Conservation (phyloP, 2,888 invertebrate genomes). For the Lasioglossum vierecki region DNA sequence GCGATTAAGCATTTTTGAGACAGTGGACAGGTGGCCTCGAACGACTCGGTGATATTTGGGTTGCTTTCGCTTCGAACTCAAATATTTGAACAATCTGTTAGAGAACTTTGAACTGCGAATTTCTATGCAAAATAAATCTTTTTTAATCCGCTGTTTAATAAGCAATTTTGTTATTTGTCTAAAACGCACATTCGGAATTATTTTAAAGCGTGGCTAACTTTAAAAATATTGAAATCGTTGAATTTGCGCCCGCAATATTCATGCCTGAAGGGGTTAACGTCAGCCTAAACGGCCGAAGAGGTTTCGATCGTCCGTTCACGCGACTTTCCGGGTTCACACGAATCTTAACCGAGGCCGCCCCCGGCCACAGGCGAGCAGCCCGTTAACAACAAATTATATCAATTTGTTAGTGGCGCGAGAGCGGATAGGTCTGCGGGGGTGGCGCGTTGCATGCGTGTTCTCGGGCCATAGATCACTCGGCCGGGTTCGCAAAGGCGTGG, state of each 20-base stretch:
- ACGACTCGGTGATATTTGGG: background rate
- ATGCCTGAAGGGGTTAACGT: background rate
- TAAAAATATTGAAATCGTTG: background rate
- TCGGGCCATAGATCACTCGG: conserved; percentile 76
- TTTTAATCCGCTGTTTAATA: background rate
- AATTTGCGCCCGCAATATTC: background rate
- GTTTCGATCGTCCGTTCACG: conserved; percentile 36
- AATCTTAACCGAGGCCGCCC: conserved; percentile 65
- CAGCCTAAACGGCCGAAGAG: conserved; percentile 25
- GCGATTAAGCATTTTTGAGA: background rate
- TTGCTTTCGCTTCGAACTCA: background rate
- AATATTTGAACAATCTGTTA: background rate
- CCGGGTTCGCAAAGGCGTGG: conserved; percentile 60
- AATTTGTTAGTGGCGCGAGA: conserved; percentile 75
- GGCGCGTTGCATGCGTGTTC: conserved; percentile 78
- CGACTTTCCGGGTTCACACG: conserved; percentile 70
- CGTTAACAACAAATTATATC: conserved; percentile 76
- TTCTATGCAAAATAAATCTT: background rate
- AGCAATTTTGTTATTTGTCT: background rate
- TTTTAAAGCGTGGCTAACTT: background rate
- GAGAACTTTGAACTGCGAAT: background rate
- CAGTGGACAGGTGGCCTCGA: background rate
- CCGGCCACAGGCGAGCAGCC: conserved; percentile 46
- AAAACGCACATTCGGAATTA: background rate
- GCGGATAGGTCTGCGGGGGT: conserved; percentile 75